Evolutionary conservation across 2,888 invertebrate species (phyloP), one percentile per base, ranked within the genome.

Genomic region (Cenopis cana): DNA sequence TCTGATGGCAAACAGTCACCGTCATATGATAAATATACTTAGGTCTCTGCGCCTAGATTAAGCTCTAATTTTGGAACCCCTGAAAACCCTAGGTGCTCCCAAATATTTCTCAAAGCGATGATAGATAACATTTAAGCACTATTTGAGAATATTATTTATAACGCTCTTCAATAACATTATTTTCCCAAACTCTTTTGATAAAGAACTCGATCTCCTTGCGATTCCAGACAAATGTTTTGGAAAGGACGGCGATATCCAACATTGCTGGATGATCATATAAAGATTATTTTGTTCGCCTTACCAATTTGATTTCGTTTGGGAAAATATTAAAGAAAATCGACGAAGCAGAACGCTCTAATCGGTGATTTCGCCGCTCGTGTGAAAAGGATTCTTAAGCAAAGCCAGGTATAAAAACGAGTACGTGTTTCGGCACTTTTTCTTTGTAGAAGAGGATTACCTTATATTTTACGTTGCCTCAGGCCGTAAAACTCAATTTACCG

Each of bases 191-290:
- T 68, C 38, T 60, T 73, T 77, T 70, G 69, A 69, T 72, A 60
- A 75, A 68, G 71, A 74, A 72, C 66, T 55, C 29, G 54, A 62
- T 69, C 24, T 46, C 57, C 64, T 17, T 64, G 69, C 50, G n/a
- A 69, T 73, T 70, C 73, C 60, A 57, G 61, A 65, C 69, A 74
- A 74, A 73, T 74, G 70, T 73, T 68, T 68, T 56, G 74, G 74
- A 74, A 74, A 60, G 29, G 52, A 41, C 57, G 41, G 50, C 55
- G 70, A 67, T 69, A 69, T 69, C 62, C 66, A 60, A n/a, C 59
- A 41, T 9, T 20, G 0, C 72, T 52, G 50, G 65, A 66, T 59
- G 64, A 59, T 69, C 56, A 62, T 69, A 69, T 52, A 69, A 69
- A 57, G 64, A 69, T 57, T 64, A 50, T 52, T 64, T 69, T 69